Conservation (phyloP, 2,797 vertebrate genomes). For the Lithobates sylvaticus region DNA sequence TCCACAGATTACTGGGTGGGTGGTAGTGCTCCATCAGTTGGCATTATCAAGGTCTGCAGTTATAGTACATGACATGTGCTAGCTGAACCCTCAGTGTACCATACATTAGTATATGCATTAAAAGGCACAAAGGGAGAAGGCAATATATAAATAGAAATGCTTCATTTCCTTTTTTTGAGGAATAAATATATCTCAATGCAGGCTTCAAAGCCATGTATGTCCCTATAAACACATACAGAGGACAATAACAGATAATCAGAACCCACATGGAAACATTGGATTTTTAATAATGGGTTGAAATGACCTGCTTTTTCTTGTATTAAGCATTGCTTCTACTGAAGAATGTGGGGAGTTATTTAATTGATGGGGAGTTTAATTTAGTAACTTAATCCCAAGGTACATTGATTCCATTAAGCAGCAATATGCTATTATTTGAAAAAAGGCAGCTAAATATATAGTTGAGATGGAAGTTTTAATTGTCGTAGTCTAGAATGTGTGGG, state of each 20-base stretch:
- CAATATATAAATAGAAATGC: neutral
- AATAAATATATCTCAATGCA: slow-evolving; percentile 29
- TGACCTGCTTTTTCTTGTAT: slow-evolving; percentile 25
- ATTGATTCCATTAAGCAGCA: slow-evolving; percentile 1
- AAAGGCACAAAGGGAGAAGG: slow-evolving; percentile 3
- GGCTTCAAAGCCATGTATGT: slow-evolving; percentile 32
- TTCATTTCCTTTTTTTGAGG: slow-evolving; percentile 18
- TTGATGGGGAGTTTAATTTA: neutral
- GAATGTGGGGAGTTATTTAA: neutral
- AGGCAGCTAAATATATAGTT: slow-evolving; percentile 11
- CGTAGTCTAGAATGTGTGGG: neutral
- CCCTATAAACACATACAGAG: neutral
- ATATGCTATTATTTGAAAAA: neutral
- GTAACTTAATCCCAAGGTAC: neutral
- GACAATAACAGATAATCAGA: slow-evolving; percentile 12
- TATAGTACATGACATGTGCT: neutral
- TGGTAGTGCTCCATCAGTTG: neutral
- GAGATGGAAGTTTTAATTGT: neutral
- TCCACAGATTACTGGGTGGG: slow-evolving; percentile 19
- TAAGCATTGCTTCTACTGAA: neutral
- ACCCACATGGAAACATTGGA: slow-evolving; percentile 16
- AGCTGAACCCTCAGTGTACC: neutral
- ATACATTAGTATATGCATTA: slow-evolving; percentile 37
- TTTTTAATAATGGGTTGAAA: slow-evolving; percentile 20
- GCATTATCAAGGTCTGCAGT: slow-evolving; percentile 13